These are phyloP conservation scores for Anguilla anguilla DNA, from an alignment of 2,797 vertebrate species.

Conservation along the genomic window DNA sequence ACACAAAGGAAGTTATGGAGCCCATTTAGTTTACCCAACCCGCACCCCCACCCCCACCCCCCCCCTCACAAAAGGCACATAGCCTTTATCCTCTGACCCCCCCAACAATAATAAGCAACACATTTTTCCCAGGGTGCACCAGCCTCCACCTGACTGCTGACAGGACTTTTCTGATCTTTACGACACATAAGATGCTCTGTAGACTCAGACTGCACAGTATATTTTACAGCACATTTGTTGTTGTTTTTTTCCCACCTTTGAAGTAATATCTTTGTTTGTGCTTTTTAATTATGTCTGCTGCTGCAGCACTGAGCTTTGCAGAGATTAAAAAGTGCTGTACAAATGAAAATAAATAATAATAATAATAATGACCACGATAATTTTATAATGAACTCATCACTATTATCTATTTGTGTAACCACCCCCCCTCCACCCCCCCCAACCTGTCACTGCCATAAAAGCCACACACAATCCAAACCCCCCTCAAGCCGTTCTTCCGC, in stretches of 20 bases:
- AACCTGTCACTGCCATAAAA: too few relatives aligned
- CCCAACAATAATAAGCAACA: neutral
- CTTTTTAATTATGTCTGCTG: neutral
- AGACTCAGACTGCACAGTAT: too few relatives aligned
- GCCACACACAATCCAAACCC: neutral
- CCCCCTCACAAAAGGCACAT: constrained; percentile 2
- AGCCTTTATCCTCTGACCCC: neutral
- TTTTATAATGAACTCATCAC: neutral
- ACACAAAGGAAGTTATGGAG: neutral
- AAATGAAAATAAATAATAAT: neutral
- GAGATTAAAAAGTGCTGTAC: neutral
- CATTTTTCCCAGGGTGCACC: neutral
- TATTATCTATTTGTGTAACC: too few relatives aligned
- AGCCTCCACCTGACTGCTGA: neutral
- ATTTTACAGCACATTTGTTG: too few relatives aligned
- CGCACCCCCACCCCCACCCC: neutral
- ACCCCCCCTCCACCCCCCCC: too few relatives aligned
- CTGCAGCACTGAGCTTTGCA: neutral
- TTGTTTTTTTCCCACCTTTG: too few relatives aligned
- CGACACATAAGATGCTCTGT: too few relatives aligned
- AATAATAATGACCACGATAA: neutral
- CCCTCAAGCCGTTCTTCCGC: too few relatives aligned
- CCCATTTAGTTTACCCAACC: neutral
- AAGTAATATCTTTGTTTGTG: neutral
- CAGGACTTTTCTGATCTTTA: too few relatives aligned